Conservation (phyloP, 92 coral and sea anemone genomes). For the Muricea muricata region DNA sequence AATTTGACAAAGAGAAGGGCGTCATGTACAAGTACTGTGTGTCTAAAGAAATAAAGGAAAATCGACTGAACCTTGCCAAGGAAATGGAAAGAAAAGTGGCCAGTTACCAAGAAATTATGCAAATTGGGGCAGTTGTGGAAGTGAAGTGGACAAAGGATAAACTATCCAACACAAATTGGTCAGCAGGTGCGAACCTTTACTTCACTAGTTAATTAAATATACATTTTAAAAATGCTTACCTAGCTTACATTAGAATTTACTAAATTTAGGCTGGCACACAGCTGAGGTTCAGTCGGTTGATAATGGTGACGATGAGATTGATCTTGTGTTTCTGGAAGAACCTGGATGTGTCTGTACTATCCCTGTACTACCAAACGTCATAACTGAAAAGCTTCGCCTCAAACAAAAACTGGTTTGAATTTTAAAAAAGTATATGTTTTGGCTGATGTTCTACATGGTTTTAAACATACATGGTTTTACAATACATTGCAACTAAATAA, state of each 20-base stretch:
- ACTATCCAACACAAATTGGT: conserved; percentile 43
- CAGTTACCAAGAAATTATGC: conserved; percentile 35
- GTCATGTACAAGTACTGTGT: background rate
- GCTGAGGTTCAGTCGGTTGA: conserved; percentile 20
- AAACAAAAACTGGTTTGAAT: background rate
- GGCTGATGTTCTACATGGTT: no score
- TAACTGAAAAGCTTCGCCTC: background rate
- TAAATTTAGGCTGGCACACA: conserved; percentile 20
- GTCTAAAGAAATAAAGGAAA: no score
- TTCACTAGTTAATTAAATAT: no score
- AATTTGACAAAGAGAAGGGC: background rate
- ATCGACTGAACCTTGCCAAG: conserved; percentile 1
- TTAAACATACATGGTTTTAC: no score
- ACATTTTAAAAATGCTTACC: no score
- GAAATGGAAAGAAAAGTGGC: no score
- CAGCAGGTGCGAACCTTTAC: conserved; percentile 52
- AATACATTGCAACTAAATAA: no score
- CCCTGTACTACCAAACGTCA: background rate
- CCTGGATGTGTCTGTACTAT: background rate
- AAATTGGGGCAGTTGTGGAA: conserved; percentile 43
- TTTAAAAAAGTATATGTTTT: no score
- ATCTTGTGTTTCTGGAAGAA: background rate
- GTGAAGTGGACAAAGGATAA: conserved; percentile 49
- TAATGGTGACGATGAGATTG: conserved; percentile 1
- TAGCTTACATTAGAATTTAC: no score